phyloP scores from a whole-genome alignment of 2,113 vertebrate genomes.

The Dissostichus mawsoni region DNA sequence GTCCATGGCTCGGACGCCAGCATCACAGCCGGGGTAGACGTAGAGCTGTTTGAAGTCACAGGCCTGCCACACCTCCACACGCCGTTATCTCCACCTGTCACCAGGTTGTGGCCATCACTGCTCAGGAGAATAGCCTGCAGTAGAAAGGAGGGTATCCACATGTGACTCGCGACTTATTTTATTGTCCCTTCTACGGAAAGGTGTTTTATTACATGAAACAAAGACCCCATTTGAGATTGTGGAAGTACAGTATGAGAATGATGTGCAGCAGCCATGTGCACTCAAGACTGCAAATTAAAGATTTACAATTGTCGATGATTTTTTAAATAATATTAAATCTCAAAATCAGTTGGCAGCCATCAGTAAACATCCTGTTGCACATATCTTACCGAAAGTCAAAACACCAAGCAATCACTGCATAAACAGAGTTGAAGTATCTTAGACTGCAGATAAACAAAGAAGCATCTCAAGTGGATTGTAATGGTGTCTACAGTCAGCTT shows the following conservation, averaged over 20 bases:
- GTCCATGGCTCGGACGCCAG: constrained; percentile 97
- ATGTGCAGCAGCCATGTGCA: neutral
- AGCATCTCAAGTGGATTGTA: neutral
- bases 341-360: neutral
- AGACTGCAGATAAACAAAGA: neutral
- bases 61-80: constrained; percentile 98
- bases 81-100: constrained; percentile 96
- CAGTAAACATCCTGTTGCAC: neutral
- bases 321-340: neutral
- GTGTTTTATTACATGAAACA: neutral
- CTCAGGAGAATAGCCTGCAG: constrained; percentile 94
- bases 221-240: neutral
- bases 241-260: neutral
- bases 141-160: constrained; percentile 34
- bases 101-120: constrained; percentile 97
- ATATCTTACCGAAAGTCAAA: neutral
- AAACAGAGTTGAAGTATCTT: neutral
- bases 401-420: neutral
- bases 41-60: constrained; percentile 99
- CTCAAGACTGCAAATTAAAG: no score
- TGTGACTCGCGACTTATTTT: neutral
- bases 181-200: neutral
- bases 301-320: no score
- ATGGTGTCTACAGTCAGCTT: constrained; percentile 40
- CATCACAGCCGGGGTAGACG: constrained; percentile 98